Percentiles rank a stretch among this genome's conserved stretches.
phyloP scores from a whole-genome alignment of 2,888 invertebrate species.

The Cheilosia variabilis region DNA sequence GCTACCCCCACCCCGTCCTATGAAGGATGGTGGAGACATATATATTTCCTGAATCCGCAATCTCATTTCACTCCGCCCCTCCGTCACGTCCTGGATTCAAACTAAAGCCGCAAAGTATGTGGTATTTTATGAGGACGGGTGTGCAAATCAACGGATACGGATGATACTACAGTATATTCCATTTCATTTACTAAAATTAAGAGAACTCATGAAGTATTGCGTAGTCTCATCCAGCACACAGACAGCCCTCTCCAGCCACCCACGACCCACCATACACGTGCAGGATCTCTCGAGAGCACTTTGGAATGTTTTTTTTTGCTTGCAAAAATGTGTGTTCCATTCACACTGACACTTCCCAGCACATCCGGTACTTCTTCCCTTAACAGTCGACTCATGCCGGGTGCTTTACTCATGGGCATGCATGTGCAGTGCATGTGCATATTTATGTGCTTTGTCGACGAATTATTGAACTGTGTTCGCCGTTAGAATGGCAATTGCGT shows the following conservation, averaged over 20 bases:
- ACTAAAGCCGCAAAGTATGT: constrained; percentile 45
- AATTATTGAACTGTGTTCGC: constrained; percentile 65
- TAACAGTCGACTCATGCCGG: background rate
- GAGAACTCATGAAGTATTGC: constrained; percentile 41
- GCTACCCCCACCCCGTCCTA: background rate
- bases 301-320: constrained; percentile 20
- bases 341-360: constrained; percentile 17
- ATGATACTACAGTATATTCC: constrained; percentile 34
- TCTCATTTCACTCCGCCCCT: background rate
- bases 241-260: constrained; percentile 3
- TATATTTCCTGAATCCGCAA: constrained; percentile 7
- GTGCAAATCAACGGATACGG: constrained; percentile 40
- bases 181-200: constrained; percentile 45
- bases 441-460: constrained; percentile 52
- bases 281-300: constrained; percentile 47
- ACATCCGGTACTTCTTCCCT: constrained; percentile 7
- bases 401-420: background rate
- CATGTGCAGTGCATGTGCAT: constrained; percentile 31
- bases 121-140: constrained; percentile 35
- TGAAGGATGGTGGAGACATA: constrained; percentile 20
- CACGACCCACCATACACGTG: background rate
- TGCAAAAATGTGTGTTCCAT: constrained; percentile 11
- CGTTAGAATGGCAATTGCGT: constrained; percentile 55
- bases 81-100: background rate
- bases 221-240: constrained; percentile 3